phyloP scores from a whole-genome alignment of 2,797 vertebrate genomes.

The Urophycis tenuis region DNA sequence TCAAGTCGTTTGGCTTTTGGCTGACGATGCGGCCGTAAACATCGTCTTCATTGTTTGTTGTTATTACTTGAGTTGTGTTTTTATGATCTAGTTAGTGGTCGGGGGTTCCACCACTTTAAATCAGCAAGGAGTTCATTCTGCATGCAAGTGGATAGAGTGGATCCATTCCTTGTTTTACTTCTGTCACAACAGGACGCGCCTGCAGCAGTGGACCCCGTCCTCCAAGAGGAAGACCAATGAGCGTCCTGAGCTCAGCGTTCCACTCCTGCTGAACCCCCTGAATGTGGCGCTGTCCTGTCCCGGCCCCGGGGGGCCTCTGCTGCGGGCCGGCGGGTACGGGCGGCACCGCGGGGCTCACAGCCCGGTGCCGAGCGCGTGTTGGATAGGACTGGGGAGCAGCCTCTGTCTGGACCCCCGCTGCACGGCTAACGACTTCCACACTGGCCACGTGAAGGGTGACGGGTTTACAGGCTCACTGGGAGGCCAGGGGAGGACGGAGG shows the following conservation, averaged over 20 bases:
- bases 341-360: background rate
- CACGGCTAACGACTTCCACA: slow-evolving; percentile 26
- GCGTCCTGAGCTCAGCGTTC: no score
- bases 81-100: background rate
- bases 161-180: background rate
- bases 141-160: background rate
- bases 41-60: background rate
- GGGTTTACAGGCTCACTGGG: slow-evolving; percentile 48
- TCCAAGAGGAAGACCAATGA: background rate
- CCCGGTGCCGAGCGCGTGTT: background rate
- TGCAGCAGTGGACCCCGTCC: background rate
- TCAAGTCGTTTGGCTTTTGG: background rate
- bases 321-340: background rate
- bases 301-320: background rate
- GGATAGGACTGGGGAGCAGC: background rate
- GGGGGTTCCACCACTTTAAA: background rate
- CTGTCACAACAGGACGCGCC: background rate
- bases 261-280: no score
- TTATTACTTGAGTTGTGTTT: no score
- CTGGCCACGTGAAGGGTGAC: slow-evolving; percentile 33
- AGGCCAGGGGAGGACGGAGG: slow-evolving; percentile 32
- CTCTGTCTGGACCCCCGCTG: slow-evolving; percentile 4
- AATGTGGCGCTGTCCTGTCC: no score
- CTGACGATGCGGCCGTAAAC: background rate
- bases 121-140: background rate